Conservation (phyloP, 2,113 vertebrate genomes). For the Formicarius rufipectus region DNA sequence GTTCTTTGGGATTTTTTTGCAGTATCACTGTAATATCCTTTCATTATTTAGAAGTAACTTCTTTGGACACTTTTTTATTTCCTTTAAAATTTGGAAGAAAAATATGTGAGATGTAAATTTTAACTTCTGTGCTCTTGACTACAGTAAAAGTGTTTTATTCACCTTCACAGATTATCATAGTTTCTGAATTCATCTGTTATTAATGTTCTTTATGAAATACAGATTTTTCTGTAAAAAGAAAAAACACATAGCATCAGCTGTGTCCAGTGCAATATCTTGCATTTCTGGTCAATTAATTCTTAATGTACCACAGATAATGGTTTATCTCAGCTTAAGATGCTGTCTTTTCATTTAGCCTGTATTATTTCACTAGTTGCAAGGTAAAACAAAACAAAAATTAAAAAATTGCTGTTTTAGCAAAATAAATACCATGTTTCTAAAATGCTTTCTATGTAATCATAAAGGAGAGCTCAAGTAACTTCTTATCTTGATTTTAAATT, state of each 20-base stretch:
- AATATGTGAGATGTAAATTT: not conserved
- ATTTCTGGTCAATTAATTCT: slow-evolving; percentile 68
- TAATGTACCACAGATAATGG: slow-evolving; percentile 71
- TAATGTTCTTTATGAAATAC: slow-evolving; percentile 66
- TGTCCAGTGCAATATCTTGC: slow-evolving; percentile 52
- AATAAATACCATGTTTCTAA: not conserved
- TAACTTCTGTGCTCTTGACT: slow-evolving; percentile 12
- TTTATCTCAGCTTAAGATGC: slow-evolving; percentile 63
- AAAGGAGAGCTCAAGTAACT: not conserved
- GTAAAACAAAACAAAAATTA: not conserved
- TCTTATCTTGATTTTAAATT: not conserved
- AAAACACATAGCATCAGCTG: slow-evolving; percentile 59
- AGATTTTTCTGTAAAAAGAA: slow-evolving; percentile 66
- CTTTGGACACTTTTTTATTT: not conserved
- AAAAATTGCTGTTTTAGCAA: not conserved
- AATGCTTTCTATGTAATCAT: not conserved
- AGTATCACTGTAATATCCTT: not conserved
- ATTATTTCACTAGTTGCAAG: slow-evolving; percentile 41
- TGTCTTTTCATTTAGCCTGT: slow-evolving; percentile 31
- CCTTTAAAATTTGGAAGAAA: not conserved
- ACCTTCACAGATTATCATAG: not conserved
- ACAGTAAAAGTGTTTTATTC: slow-evolving; percentile 18
- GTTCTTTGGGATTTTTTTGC: not conserved
- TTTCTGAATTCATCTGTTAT: slow-evolving; percentile 48
- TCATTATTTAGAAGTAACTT: not conserved